Conservation (phyloP, 2,888 invertebrate species). For the Tiliacea aurago region DNA sequence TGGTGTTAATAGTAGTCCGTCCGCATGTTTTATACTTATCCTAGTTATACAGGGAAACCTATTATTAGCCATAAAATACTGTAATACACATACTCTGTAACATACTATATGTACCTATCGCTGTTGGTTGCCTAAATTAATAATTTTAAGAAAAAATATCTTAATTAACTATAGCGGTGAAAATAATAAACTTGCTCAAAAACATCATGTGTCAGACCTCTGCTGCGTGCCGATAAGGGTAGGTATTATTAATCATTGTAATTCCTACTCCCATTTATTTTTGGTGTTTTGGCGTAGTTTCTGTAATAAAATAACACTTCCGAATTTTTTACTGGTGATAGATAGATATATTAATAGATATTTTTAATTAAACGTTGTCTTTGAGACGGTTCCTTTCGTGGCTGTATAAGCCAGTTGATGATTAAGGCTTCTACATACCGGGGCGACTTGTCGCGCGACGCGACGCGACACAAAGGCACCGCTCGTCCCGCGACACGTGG, state of each 20-base stretch:
- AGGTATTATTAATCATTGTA: conserved; percentile 1
- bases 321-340: neutral
- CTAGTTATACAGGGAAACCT: too few species aligned
- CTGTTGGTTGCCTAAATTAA: too few species aligned
- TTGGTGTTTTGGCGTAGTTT: neutral
- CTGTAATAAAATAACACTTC: neutral
- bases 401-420: neutral
- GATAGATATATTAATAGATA: too few species aligned
- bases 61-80: too few species aligned
- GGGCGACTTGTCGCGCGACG: too few species aligned
- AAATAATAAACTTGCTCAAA: neutral
- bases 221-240: neutral
- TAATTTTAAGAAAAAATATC: too few species aligned
- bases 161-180: conserved; percentile 1
- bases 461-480: too few species aligned
- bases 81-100: too few species aligned
- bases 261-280: neutral
- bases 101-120: too few species aligned
- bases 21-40: too few species aligned
- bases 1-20: neutral
- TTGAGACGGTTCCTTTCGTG: neutral
- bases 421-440: too few species aligned
- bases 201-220: neutral
- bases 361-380: neutral
- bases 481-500: too few species aligned